Conservation (phyloP, 2,797 vertebrate genomes). For the Rhinatrema bivittatum region DNA sequence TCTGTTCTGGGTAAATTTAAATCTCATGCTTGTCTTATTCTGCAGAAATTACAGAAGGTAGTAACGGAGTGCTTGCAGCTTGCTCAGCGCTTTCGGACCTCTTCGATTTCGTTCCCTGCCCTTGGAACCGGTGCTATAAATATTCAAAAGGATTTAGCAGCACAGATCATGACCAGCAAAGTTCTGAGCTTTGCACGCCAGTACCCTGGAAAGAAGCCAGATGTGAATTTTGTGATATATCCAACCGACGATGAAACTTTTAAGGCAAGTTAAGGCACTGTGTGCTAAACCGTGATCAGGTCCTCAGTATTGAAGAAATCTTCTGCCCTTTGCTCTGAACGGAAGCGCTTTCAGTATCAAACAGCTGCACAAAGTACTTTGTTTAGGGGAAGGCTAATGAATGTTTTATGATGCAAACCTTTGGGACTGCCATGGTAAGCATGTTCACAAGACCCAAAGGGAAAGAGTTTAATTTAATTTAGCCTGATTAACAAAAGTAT, state of each 20-base stretch:
- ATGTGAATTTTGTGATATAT: conserved; percentile 61
- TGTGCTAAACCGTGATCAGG: background rate
- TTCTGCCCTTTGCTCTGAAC: too few species aligned
- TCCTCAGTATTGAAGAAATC: too few species aligned
- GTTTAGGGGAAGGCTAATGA: too few species aligned
- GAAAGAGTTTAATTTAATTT: background rate
- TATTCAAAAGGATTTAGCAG: conserved; percentile 17
- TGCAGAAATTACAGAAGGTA: conserved; percentile 42
- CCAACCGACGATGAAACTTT: conserved; percentile 20
- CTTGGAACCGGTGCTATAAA: conserved; percentile 43
- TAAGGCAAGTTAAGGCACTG: conserved; percentile 47
- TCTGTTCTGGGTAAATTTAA: background rate
- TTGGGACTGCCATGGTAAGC: too few species aligned
- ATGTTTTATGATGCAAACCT: too few species aligned
- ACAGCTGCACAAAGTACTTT: too few species aligned
- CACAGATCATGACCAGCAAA: conserved; percentile 45
- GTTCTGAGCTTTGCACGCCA: conserved; percentile 38
- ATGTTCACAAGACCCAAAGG: too few species aligned
- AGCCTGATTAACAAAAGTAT: background rate
- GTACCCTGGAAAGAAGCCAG: fast-evolving
- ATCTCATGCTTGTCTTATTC: background rate
- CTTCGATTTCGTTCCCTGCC: conserved; percentile 72
- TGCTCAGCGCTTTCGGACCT: fast-evolving
- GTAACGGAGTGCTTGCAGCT: conserved; percentile 32
- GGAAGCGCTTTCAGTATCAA: too few species aligned